Percentiles rank a stretch among this genome's conserved stretches.
Evolutionary conservation across 2,888 invertebrate species (phyloP).

Genomic region (Trichogramma evanescens): DNA sequence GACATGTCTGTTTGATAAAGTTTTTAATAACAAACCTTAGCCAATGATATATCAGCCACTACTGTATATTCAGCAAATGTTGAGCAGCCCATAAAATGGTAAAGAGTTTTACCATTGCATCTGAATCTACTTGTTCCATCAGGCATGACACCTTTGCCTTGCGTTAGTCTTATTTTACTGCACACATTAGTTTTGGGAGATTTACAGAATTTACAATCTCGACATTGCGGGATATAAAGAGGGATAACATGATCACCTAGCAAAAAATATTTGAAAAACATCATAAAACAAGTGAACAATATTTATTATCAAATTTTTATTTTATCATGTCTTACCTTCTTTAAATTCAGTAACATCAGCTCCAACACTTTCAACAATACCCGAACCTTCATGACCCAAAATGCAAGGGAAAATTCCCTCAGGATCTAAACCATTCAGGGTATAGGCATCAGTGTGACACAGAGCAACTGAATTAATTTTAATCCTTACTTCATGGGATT

Average conservation of each 20-base stretch:
- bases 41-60: constrained; percentile 88
- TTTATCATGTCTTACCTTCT: constrained; percentile 52
- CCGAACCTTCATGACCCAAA: constrained; percentile 94
- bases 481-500: constrained; percentile 83
- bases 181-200: constrained; percentile 96
- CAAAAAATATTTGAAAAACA: neutral
- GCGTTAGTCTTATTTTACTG: constrained; percentile 79
- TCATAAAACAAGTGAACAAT: neutral
- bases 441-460: constrained; percentile 91
- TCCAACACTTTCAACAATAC: constrained; percentile 95
- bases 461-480: constrained; percentile 74
- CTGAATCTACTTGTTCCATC: constrained; percentile 83
- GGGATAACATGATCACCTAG: constrained; percentile 93
- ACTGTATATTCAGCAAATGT: constrained; percentile 94
- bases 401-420: constrained; percentile 89
- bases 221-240: constrained; percentile 92
- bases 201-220: constrained; percentile 92
- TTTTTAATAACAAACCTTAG: constrained; percentile 61
- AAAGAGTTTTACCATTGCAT: constrained; percentile 71
- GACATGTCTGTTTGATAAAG: neutral
- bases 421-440: constrained; percentile 78
- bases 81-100: constrained; percentile 95
- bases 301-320: neutral
- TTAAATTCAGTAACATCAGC: constrained; percentile 81
- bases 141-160: constrained; percentile 86